A percentile compares a stretch with the other conserved stretches of the same genome.
Conservation (phyloP, 2,888 invertebrate genomes). For the Steromphala cineraria region DNA sequence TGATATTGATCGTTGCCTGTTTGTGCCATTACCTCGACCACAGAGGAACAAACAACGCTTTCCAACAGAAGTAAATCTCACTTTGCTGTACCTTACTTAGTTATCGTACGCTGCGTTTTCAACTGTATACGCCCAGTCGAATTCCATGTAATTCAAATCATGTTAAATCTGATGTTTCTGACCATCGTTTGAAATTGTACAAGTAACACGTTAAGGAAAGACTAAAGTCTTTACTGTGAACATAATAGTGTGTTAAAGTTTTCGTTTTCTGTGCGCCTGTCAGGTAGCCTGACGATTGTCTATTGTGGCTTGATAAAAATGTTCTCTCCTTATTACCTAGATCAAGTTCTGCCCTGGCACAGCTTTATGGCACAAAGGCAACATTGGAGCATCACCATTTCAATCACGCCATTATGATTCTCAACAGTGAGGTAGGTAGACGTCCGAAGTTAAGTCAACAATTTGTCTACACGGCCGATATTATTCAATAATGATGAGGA, state of each 20-base stretch:
- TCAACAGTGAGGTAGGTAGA: conserved; percentile 77
- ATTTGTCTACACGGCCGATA: background rate
- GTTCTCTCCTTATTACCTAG: conserved; percentile 68
- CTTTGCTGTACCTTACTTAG: background rate
- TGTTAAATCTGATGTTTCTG: too few relatives aligned
- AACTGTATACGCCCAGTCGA: too few relatives aligned
- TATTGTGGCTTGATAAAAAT: background rate
- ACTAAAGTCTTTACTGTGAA: too few relatives aligned
- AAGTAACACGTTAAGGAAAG: too few relatives aligned
- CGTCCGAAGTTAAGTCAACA: background rate
- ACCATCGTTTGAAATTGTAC: too few relatives aligned
- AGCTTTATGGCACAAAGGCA: conserved; percentile 77
- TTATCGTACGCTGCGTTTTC: too few relatives aligned
- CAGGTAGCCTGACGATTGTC: too few relatives aligned
- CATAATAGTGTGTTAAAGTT: too few relatives aligned
- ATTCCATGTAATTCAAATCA: too few relatives aligned
- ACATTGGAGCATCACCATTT: conserved; percentile 74
- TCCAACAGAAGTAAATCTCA: conserved; percentile 70
- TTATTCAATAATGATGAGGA: too few relatives aligned
- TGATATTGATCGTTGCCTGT: conserved; percentile 70
- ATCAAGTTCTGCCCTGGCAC: conserved; percentile 77
- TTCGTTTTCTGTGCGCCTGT: too few relatives aligned
- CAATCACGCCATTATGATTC: conserved; percentile 73
- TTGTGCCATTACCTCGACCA: conserved; percentile 74
- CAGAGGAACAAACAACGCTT: conserved; percentile 74